A percentile compares a stretch with the other conserved stretches of the same genome.
Evolutionary conservation across 1,140 invertebrate genomes (phyloP).

Genomic region (Plectus sambesii): DNA sequence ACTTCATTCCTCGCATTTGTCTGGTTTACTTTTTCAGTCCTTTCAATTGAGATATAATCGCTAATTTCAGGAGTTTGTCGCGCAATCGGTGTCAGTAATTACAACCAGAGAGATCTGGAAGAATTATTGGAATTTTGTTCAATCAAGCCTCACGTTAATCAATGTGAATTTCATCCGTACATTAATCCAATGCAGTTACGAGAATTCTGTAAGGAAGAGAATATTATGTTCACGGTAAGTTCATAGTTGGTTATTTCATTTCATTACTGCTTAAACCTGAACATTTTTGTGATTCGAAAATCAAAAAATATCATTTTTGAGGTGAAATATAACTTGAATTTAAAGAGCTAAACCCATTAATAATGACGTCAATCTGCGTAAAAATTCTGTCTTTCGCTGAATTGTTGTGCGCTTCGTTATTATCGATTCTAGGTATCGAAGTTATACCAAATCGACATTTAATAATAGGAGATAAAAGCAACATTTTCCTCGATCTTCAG

Average conservation of each 20-base stretch:
- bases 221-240: conserved; percentile 45
- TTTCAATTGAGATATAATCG: too few species aligned
- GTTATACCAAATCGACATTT: neutral
- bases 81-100: conserved; percentile 49
- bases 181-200: conserved; percentile 45
- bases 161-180: conserved; percentile 50
- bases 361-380: too few species aligned
- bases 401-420: too few species aligned
- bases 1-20: too few species aligned
- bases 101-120: conserved; percentile 45
- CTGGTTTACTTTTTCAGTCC: too few species aligned
- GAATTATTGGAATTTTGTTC: conserved; percentile 40
- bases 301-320: too few species aligned
- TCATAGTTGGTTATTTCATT: conserved; percentile 11
- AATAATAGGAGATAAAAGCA: conserved; percentile 1
- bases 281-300: too few species aligned
- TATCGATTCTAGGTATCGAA: too few species aligned
- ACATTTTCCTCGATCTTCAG: conserved; percentile 29
- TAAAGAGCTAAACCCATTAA: too few species aligned
- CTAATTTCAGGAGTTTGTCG: conserved; percentile 26
- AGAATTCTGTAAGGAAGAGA: conserved; percentile 44
- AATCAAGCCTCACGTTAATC: conserved; percentile 48
- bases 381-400: too few species aligned
- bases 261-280: neutral
- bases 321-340: too few species aligned